Evolutionary conservation across 2,888 invertebrate species (phyloP).

Genomic region (Diogma glabrata): DNA sequence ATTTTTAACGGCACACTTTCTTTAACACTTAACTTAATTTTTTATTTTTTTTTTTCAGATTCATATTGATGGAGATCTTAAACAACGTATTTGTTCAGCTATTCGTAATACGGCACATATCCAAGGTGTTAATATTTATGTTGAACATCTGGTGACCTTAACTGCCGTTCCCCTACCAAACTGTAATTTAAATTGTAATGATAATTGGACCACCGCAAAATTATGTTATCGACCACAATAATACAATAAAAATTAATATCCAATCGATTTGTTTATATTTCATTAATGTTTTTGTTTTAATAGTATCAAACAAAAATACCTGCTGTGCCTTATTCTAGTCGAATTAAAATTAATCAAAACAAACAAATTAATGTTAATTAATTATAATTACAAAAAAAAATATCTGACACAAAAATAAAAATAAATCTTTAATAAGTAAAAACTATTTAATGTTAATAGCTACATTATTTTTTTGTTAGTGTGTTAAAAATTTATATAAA

Average conservation of each 20-base stretch:
- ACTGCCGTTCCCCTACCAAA: constrained; percentile 23
- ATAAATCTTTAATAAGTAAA: too few relatives aligned
- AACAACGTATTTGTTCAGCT: constrained; percentile 28
- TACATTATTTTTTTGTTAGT: too few relatives aligned
- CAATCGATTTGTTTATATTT: too few relatives aligned
- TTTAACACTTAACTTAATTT: background rate
- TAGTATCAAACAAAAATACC: background rate
- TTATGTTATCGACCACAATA: background rate
- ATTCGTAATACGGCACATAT: constrained; percentile 29
- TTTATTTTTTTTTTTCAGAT: constrained; percentile 21
- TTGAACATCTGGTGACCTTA: constrained; percentile 27
- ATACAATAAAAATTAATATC: too few relatives aligned
- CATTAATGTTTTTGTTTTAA: background rate
- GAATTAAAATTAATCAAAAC: background rate
- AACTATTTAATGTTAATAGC: too few relatives aligned
- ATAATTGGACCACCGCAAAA: constrained; percentile 3
- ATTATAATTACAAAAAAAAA: constrained; percentile 3
- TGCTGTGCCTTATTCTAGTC: constrained; percentile 11
- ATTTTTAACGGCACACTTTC: too few relatives aligned
- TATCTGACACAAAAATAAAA: too few relatives aligned
- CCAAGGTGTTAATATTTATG: constrained; percentile 27
- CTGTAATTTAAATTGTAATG: constrained; percentile 5
- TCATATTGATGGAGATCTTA: constrained; percentile 30
- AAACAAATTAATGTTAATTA: background rate
- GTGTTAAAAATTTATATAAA: background rate